Base-by-base conservation (phyloP, 2,888 invertebrate genomes). In the Tribolium freemani region DNA sequence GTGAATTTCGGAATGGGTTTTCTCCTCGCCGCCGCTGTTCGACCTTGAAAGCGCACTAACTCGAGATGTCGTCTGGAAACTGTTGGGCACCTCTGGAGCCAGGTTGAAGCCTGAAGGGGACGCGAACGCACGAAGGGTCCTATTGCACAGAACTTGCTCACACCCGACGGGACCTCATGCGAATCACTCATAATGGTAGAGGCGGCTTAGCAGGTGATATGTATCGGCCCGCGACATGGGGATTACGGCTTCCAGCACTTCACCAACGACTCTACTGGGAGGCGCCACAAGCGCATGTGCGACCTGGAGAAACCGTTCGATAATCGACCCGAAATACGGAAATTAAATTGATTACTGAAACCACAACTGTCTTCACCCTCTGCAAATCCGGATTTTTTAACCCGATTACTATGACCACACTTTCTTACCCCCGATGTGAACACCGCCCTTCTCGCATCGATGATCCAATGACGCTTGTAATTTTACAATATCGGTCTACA, bases 11-110 rank as follows among this genome's bases (percentile, higher is more conserved):
- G 74, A 68, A 68, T 66, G 77, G 72, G 72, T 75, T 73, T 73
- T 77, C 61, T 76, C 75, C 74, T 79, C 80, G 71, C 80, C 78
- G 73, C 76, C 76, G 73, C 80, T 81, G 79, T 80, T 78, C 68
- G 81, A 80, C 77, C 81, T 78, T 69, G 78, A 79, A 73, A 80
- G 78, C 76, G 78, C 78, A 73, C 78, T 79, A 72, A 60, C 72
- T 50, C 71, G 70, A 72, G 70, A 63, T 69, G 75, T 76, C 45
- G 77, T 76, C 79, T 85, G 85, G 76, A 83, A 79, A 77, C 78
- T 82, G 75, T 69, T 76, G 68, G 85, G 83, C 70, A 85, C 83
- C 79, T 85, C 86, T 77, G 86, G 86, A 85, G 87, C 86, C 86
- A 86, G 86, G 84, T 81, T 86, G 84, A 80, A 77, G 82, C 79